These are phyloP conservation scores for Aporophyla lueneburgensis DNA, from an alignment of 2,888 invertebrate genomes.

Conservation along the genomic window DNA sequence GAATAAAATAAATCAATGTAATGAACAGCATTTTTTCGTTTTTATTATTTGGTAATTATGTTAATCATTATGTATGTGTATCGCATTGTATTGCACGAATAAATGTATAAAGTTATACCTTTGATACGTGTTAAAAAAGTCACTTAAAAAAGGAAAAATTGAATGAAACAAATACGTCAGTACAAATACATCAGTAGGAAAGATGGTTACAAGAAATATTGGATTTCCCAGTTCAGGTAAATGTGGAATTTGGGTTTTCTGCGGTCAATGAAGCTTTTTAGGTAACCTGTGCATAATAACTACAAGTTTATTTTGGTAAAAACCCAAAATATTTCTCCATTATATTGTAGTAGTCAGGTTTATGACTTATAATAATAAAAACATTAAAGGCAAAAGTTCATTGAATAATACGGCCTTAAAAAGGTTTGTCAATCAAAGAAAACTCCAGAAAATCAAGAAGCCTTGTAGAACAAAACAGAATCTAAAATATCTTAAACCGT, in stretches of 20 bases:
- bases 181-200: too few species aligned
- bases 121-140: neutral
- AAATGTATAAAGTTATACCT: neutral
- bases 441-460: neutral
- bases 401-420: neutral
- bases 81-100: constrained; percentile 4
- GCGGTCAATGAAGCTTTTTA: neutral
- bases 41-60: constrained; percentile 34
- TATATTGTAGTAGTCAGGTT: neutral
- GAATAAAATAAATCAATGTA: neutral
- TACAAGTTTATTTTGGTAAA: neutral
- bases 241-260: constrained; percentile 11
- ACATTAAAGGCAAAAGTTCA: neutral
- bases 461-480: neutral
- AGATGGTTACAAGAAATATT: neutral
- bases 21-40: constrained; percentile 16
- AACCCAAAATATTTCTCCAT: neutral
- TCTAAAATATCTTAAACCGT: neutral
- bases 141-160: constrained; percentile 1
- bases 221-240: constrained; percentile 5
- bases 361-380: neutral
- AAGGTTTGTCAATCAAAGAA: neutral
- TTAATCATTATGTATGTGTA: neutral
- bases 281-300: neutral
- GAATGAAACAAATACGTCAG: neutral